Percentiles rank a stretch among this genome's conserved stretches.
These are phyloP conservation scores for Orycteropus afer DNA, from an alignment of 2,113 vertebrate genomes.

Conservation along the genomic window DNA sequence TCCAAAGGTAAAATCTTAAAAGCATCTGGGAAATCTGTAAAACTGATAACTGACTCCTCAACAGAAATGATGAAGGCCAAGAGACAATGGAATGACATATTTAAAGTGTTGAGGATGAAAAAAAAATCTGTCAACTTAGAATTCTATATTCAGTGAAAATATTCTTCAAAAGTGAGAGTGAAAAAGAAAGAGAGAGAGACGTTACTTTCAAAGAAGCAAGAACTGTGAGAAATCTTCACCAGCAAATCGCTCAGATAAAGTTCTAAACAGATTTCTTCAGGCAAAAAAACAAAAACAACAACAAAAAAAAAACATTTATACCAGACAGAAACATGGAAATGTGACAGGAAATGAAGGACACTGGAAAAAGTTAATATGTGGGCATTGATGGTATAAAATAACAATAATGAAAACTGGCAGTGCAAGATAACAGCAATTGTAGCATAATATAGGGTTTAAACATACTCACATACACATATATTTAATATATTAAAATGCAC, in stretches of 20 bases:
- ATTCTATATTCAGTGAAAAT: too few species aligned
- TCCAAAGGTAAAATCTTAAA: not conserved
- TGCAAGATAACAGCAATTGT: not conserved
- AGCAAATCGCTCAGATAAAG: not conserved
- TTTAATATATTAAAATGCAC: not conserved
- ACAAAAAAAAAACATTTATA: too few species aligned
- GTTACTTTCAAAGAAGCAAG: not conserved
- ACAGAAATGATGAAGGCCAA: not conserved
- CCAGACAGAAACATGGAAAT: not conserved
- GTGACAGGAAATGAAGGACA: not conserved
- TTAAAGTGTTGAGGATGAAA: too few species aligned
- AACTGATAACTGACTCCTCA: not conserved
- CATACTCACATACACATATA: not conserved
- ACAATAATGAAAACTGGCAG: not conserved
- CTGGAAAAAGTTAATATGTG: not conserved
- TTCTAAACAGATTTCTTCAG: not conserved
- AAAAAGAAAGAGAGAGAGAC: not conserved
- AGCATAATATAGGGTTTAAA: not conserved
- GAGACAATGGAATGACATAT: too few species aligned
- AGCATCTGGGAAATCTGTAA: not conserved
- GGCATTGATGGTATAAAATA: not conserved
- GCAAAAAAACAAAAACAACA: not conserved
- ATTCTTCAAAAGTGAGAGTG: too few species aligned
- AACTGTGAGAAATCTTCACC: not conserved
- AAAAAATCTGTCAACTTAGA: too few species aligned